These are phyloP conservation scores for Sebastes hubbsi DNA, from an alignment of 2,797 vertebrate species.

Conservation along the genomic window DNA sequence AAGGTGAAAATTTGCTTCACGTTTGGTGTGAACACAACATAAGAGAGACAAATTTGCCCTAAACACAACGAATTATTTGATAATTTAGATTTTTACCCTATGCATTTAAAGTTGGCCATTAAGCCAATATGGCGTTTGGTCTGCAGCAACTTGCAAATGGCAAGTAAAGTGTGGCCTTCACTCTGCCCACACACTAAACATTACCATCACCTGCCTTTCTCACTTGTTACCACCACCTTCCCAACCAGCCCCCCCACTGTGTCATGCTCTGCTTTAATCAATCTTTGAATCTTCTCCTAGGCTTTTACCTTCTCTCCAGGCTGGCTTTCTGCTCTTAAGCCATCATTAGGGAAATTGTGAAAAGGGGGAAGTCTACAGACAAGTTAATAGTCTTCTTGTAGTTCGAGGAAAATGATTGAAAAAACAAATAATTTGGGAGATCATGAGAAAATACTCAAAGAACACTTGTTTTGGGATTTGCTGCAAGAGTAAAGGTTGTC, in stretches of 20 bases:
- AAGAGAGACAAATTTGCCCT: not conserved
- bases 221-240: conserved; percentile 57
- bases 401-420: not conserved
- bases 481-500: conserved; percentile 19
- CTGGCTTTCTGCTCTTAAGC: conserved; percentile 66
- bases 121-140: not conserved
- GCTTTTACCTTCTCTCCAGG: conserved; percentile 75
- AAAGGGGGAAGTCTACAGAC: conserved; percentile 35
- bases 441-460: not conserved
- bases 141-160: not conserved
- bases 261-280: conserved; percentile 82
- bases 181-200: conserved; percentile 20
- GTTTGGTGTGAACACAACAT: not conserved
- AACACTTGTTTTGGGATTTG: conserved; percentile 8
- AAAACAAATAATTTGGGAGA: not conserved
- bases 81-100: not conserved
- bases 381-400: conserved; percentile 17
- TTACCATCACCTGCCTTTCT: conserved; percentile 48
- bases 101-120: not conserved
- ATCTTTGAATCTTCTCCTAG: conserved; percentile 86
- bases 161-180: not conserved
- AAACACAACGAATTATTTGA: not conserved
- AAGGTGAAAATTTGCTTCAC: not conserved
- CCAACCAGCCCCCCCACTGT: conserved; percentile 69
- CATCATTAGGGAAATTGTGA: conserved; percentile 50